A percentile compares a stretch with the other conserved stretches of the same genome.
phyloP scores from a whole-genome alignment of 2,888 invertebrate species.

The Rhogogaster chlorosoma region DNA sequence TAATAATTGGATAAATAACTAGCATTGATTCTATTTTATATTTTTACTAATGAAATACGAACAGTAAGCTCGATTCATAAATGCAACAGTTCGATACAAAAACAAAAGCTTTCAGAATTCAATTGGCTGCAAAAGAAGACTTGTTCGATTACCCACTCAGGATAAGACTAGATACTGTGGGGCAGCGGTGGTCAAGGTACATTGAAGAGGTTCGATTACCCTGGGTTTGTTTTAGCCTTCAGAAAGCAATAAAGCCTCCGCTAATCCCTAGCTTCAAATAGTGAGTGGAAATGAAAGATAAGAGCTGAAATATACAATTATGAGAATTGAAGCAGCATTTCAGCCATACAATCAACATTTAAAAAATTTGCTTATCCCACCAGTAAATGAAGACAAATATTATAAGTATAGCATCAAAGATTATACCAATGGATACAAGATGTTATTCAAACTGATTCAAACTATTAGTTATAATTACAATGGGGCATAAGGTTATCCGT shows the following conservation, averaged over 20 bases:
- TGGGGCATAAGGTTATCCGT: constrained; percentile 25
- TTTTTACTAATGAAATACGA: not conserved
- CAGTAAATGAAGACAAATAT: not conserved
- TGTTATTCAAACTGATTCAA: not conserved
- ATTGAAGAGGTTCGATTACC: not conserved
- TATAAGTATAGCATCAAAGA: not conserved
- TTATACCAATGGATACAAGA: not conserved
- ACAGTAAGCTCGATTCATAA: not conserved
- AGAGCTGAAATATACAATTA: not conserved
- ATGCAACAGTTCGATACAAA: not conserved
- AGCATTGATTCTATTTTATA: not conserved
- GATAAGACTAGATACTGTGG: not conserved
- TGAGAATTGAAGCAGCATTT: not conserved
- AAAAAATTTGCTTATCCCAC: not conserved
- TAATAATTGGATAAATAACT: not conserved
- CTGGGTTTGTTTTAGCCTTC: not conserved
- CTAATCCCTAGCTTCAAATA: not conserved
- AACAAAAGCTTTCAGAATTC: not conserved
- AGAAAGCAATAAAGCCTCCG: not conserved
- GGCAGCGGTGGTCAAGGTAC: not conserved
- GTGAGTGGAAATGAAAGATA: not conserved
- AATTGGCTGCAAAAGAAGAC: not conserved
- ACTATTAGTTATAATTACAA: constrained; percentile 3
- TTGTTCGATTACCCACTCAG: not conserved
- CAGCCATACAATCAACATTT: not conserved